These are phyloP conservation scores for Syritta pipiens DNA, from an alignment of 2,888 invertebrate genomes.

Conservation along the genomic window DNA sequence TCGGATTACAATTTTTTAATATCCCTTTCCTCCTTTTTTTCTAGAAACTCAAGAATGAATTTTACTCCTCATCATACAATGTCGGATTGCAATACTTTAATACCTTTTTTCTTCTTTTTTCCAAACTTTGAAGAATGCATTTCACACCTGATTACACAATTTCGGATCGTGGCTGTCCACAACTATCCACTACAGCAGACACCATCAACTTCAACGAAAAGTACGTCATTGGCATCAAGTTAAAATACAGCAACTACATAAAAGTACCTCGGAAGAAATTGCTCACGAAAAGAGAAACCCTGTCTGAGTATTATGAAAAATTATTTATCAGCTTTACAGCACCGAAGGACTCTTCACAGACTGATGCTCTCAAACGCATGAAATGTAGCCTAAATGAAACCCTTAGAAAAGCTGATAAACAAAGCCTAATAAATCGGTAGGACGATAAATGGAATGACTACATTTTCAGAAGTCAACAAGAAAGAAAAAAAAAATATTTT, in stretches of 20 bases:
- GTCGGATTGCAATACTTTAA: no score
- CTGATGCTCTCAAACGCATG: slow-evolving; percentile 33
- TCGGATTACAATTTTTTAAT: no score
- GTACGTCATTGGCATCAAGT: slow-evolving; percentile 20
- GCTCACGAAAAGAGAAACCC: slow-evolving; percentile 73
- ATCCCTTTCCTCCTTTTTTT: no score
- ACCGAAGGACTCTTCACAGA: neutral
- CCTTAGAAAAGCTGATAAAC: slow-evolving; percentile 42
- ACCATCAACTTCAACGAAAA: slow-evolving; percentile 17
- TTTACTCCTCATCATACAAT: no score
- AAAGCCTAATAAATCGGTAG: slow-evolving; percentile 21
- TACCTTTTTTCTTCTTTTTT: slow-evolving; percentile 14
- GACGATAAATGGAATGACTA: neutral
- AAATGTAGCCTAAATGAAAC: slow-evolving; percentile 47
- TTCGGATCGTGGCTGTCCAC: slow-evolving; percentile 75
- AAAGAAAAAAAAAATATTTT: no score
- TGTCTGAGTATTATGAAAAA: slow-evolving; percentile 73
- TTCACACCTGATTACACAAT: slow-evolving; percentile 76
- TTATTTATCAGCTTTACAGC: slow-evolving; percentile 70
- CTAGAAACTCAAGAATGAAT: no score
- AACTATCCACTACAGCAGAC: slow-evolving; percentile 34
- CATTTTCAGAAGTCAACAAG: no score
- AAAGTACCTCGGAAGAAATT: slow-evolving; percentile 68
- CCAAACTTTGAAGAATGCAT: slow-evolving; percentile 42
- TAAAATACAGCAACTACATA: slow-evolving; percentile 51